phyloP scores from a whole-genome alignment of 92 coral and sea anemone species.

The Paragorgia papillata region DNA sequence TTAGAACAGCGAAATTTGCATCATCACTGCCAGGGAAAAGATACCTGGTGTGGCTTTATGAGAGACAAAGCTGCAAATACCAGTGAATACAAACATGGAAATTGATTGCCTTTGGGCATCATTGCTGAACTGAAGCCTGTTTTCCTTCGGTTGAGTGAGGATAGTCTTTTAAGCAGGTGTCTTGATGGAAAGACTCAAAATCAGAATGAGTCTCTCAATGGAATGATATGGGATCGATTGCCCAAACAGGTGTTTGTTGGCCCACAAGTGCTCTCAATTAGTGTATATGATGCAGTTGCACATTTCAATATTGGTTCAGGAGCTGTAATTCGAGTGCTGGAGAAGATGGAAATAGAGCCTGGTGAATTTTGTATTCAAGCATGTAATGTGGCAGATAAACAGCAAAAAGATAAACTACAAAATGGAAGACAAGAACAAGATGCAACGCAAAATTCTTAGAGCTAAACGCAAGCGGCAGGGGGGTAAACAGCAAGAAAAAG shows the following conservation, averaged over 20 bases:
- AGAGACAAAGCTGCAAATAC: slow-evolving; percentile 23
- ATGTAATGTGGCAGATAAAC: slow-evolving; percentile 5
- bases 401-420: background rate
- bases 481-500: slow-evolving; percentile 34
- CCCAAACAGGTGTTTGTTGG: slow-evolving; percentile 56
- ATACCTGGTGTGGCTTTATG: slow-evolving; percentile 44
- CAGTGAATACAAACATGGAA: slow-evolving; percentile 46
- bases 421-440: slow-evolving; percentile 14
- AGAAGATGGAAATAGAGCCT: slow-evolving; percentile 52
- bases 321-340: slow-evolving; percentile 48
- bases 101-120: slow-evolving; percentile 48
- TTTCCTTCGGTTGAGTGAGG: slow-evolving; percentile 56
- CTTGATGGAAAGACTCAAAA: slow-evolving; percentile 65
- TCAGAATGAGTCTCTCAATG: slow-evolving; percentile 57
- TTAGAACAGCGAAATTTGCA: slow-evolving; percentile 25
- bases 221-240: slow-evolving; percentile 60
- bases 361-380: slow-evolving; percentile 39
- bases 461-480: slow-evolving; percentile 27
- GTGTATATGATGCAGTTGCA: slow-evolving; percentile 61
- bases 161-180: slow-evolving; percentile 51
- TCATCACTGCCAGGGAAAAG: slow-evolving; percentile 25
- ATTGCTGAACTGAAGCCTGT: slow-evolving; percentile 46
- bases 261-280: slow-evolving; percentile 38
- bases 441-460: slow-evolving; percentile 27
- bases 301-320: slow-evolving; percentile 64